Percentiles rank a stretch among this genome's conserved stretches.
phyloP scores from a whole-genome alignment of 2,888 invertebrate genomes.

The Acholoe squamosa region DNA sequence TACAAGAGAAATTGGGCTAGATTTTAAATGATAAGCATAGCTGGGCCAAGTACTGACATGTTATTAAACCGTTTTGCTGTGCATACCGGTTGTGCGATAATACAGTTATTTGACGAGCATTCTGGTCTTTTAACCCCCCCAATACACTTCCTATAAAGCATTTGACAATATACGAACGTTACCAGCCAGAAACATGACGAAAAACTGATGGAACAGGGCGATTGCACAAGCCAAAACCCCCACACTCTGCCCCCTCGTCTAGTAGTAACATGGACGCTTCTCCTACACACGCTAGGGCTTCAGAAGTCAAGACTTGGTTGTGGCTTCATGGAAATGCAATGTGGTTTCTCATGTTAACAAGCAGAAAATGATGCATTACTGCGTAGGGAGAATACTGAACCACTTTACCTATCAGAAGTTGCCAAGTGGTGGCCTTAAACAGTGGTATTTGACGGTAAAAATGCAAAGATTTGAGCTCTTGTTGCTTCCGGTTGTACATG shows the following conservation, averaged over 20 bases:
- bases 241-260: background rate
- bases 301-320: background rate
- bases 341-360: background rate
- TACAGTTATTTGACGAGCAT: constrained; percentile 31
- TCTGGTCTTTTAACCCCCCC: background rate
- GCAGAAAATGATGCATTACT: background rate
- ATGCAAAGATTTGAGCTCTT: constrained; percentile 2
- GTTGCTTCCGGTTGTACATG: constrained; percentile 44
- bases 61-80: background rate
- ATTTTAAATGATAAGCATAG: background rate
- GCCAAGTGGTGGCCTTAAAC: background rate
- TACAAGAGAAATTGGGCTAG: too few relatives aligned
- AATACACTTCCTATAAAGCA: background rate
- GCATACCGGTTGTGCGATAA: constrained; percentile 34
- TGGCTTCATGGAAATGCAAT: constrained; percentile 30
- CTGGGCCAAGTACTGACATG: background rate
- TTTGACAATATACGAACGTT: too few relatives aligned
- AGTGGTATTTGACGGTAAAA: background rate
- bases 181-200: too few relatives aligned
- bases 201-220: background rate
- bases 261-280: constrained; percentile 48
- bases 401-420: background rate
- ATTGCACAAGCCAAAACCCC: background rate
- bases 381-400: background rate
- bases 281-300: background rate